A percentile compares a stretch with the other conserved stretches of the same genome.
Conservation (phyloP, 2,888 invertebrate genomes). For the Notodonta dromedarius region DNA sequence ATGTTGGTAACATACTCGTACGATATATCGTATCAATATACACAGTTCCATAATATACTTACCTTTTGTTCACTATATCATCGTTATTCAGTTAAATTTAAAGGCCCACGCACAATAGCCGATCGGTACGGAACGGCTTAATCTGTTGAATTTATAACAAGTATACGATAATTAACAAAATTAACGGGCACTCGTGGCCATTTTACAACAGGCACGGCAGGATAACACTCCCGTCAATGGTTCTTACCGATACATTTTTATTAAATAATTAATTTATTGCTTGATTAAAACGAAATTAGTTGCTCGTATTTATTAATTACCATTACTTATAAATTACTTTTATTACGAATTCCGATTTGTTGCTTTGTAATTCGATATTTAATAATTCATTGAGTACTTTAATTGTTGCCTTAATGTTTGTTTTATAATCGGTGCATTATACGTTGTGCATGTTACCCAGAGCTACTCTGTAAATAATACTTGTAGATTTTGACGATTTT, state of each 20-base stretch:
- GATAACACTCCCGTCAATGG: conserved; percentile 54
- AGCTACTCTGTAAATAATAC: too few species aligned
- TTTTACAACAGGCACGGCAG: conserved; percentile 55
- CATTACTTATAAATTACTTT: conserved; percentile 24
- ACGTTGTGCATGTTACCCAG: too few species aligned
- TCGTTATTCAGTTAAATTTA: not conserved
- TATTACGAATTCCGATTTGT: not conserved
- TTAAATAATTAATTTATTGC: conserved; percentile 79
- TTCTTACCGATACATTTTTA: conserved; percentile 71
- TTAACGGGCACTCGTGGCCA: conserved; percentile 61
- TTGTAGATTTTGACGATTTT: too few species aligned
- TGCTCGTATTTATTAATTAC: conserved; percentile 44
- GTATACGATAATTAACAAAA: conserved; percentile 71
- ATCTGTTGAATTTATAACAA: conserved; percentile 67
- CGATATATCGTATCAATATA: too few species aligned
- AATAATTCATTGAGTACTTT: not conserved
- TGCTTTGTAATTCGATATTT: too few species aligned
- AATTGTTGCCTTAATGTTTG: not conserved
- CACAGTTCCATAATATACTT: not conserved
- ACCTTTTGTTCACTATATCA: not conserved
- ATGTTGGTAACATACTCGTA: too few species aligned
- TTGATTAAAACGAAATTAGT: conserved; percentile 72
- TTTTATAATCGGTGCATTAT: too few species aligned
- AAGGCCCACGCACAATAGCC: not conserved
- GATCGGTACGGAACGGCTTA: conserved; percentile 46